A percentile compares a stretch with the other conserved stretches of the same genome.
phyloP scores from a whole-genome alignment of 2,113 vertebrate species.

The Nymphicus hollandicus region DNA sequence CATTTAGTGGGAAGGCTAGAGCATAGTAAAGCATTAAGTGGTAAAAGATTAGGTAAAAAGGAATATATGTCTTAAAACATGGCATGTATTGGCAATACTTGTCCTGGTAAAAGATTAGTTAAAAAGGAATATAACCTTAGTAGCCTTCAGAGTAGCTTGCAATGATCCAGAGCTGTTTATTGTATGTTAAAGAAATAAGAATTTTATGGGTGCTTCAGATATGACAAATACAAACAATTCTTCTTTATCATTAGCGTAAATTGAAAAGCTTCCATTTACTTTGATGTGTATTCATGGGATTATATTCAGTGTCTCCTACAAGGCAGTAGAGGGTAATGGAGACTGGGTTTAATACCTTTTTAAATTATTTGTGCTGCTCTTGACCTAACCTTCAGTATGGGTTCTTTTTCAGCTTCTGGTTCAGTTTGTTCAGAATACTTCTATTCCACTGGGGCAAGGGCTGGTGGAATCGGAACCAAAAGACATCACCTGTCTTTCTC shows the following conservation, averaged over 20 bases:
- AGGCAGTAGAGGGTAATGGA: background rate
- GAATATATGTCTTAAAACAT: background rate
- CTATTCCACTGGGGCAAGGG: constrained; percentile 90
- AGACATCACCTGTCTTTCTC: constrained; percentile 86
- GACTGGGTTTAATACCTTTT: background rate
- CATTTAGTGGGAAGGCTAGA: background rate
- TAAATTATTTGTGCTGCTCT: background rate
- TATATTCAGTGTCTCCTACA: background rate
- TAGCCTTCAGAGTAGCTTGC: background rate
- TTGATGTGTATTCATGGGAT: background rate
- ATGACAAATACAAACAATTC: background rate
- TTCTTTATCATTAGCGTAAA: background rate
- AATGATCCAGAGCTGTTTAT: background rate
- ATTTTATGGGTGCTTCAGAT: background rate
- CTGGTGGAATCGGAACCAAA: constrained; percentile 89
- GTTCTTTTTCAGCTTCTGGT: constrained; percentile 88
- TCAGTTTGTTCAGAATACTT: constrained; percentile 98
- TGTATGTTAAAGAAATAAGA: background rate
- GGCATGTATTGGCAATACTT: background rate
- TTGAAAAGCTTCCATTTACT: background rate
- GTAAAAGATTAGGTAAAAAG: background rate
- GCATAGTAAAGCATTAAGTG: background rate
- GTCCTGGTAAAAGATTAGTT: background rate
- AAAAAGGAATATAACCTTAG: background rate
- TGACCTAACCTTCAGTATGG: constrained; percentile 34